Evolutionary conservation across 92 coral and sea anemone genomes (phyloP).

Genomic region (Parazoanthus darwini): DNA sequence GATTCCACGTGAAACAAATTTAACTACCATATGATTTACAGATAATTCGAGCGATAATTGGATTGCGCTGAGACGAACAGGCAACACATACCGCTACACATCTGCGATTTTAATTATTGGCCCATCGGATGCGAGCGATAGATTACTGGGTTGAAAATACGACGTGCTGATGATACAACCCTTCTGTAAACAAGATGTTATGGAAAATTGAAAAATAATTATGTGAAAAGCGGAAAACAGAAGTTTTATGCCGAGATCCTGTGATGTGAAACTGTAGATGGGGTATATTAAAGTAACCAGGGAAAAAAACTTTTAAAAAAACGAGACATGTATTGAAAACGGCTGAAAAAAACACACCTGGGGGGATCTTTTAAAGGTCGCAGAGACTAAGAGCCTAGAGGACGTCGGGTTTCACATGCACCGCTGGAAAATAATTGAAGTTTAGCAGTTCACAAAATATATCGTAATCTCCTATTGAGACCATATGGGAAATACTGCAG

Average conservation of each 20-base stretch:
- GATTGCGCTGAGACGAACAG: not conserved
- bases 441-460: no score
- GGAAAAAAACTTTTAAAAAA: no score
- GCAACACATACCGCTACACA: not conserved
- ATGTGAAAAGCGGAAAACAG: not conserved
- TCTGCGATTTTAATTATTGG: not conserved
- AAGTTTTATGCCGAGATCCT: no score
- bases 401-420: no score
- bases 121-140: conserved; percentile 3
- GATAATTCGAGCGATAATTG: conserved; percentile 16
- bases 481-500: no score
- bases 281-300: no score
- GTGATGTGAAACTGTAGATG: not conserved
- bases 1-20: not conserved
- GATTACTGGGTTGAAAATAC: not conserved
- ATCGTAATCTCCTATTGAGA: no score
- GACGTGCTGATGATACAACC: not conserved
- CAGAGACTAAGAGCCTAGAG: no score
- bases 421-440: no score
- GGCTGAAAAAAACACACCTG: no score
- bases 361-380: no score
- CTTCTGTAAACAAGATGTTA: not conserved
- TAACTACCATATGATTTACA: not conserved
- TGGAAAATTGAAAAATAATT: not conserved
- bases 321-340: no score